Base-by-base conservation (phyloP, 2,797 vertebrate genomes). In the Amphiprion clarkii region DNA sequence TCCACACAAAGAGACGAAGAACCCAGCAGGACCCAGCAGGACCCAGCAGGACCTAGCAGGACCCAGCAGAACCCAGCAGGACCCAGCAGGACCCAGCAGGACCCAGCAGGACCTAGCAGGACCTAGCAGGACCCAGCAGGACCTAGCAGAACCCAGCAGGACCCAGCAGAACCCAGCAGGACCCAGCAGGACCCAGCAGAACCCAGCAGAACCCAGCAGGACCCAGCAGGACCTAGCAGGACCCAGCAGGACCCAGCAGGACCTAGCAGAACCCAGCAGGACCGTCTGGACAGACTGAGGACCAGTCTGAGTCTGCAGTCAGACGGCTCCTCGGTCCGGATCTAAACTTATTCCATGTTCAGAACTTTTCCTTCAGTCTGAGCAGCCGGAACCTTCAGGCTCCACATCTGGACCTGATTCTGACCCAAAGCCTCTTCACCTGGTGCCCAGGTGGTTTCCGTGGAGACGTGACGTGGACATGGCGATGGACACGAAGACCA, bases 301-400 rank as follows among this genome's bases (percentile, higher is more conserved):
- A 17, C 7, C 25, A 44, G 7, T 17, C 31, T 93, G 94, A 94
- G 87, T 88, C 80, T 39, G 90, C 92, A 88, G n/a, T 1, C 13
- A 16, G 31, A 39, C 31, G 2, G 14, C 19, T n/a, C 13, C 46
- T 23, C 48, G 2, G 33, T 8, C 33, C 9, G 33, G 7, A 36
- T 10, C 33, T 8, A 7, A 36, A 10, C 9, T 36, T 36, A 10
- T 36, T 36, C 48, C 11, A 64, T 31, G 52, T 65, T 52, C 3
- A 0, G 62, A 48, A 40, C 13, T 19, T 52, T 51, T 4, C 23
- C 62, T 51, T 16, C 40, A 53, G 29, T 53, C 49, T 4, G 58
- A 3, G 36, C 13, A 17, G 27, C 52, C 17, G 2, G 61, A 23
- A 23, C 39, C 49, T 10, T 40, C 17, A 39, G 53, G 49, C 9